These are phyloP conservation scores for Philereme transversata DNA, from an alignment of 2,888 invertebrate species.

Conservation along the genomic window DNA sequence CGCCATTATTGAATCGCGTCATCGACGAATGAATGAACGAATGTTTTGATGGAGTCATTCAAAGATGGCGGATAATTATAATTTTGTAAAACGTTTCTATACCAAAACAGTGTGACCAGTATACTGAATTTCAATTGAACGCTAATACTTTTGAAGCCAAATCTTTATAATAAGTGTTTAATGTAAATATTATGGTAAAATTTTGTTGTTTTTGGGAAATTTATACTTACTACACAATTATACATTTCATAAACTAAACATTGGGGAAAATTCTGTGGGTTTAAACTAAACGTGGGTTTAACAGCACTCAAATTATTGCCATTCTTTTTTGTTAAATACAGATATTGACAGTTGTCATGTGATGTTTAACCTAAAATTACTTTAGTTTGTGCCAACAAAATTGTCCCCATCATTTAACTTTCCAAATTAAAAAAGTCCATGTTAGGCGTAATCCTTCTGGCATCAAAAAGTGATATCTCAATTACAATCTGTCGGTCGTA, in stretches of 20 bases:
- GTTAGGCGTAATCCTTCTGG: too few species aligned
- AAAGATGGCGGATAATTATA: slow-evolving; percentile 9
- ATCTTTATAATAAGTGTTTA: slow-evolving; percentile 44
- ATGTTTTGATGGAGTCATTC: slow-evolving; percentile 14
- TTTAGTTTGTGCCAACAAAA: too few species aligned
- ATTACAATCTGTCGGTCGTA: too few species aligned
- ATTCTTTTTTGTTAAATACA: too few species aligned
- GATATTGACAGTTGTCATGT: too few species aligned
- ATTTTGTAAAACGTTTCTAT: slow-evolving; percentile 50
- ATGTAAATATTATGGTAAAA: slow-evolving; percentile 37
- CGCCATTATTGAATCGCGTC: slow-evolving; percentile 12
- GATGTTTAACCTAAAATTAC: too few species aligned
- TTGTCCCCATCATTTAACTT: too few species aligned
- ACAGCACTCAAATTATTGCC: too few species aligned
- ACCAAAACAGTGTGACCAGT: slow-evolving; percentile 75
- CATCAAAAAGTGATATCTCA: too few species aligned
- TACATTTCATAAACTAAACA: background rate
- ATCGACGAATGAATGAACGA: background rate
- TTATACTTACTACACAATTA: background rate
- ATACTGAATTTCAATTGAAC: slow-evolving; percentile 41
- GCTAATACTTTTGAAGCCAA: slow-evolving; percentile 52
- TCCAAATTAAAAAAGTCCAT: too few species aligned
- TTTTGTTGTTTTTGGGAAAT: slow-evolving; percentile 22
- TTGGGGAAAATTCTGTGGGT: background rate
- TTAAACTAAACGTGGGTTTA: too few species aligned